Base-by-base conservation (phyloP, 1,140 invertebrate species). In the Cyphomyrmex costatus region DNA sequence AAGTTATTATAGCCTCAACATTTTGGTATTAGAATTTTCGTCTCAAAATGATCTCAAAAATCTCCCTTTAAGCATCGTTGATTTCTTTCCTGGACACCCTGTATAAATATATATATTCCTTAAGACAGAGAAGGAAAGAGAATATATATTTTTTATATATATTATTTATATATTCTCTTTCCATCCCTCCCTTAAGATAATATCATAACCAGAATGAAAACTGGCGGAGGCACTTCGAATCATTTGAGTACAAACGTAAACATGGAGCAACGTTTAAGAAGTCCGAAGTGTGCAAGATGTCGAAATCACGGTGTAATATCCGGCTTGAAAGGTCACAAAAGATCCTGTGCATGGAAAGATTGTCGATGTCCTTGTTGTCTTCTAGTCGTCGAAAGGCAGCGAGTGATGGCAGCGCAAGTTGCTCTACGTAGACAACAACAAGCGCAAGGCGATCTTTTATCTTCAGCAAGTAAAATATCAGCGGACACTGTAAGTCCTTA, bases 291-390 rank as follows among this genome's bases (percentile, higher is more conserved):
- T 93, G 98, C 98, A 0, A 95, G 98, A 10, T 99, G 98, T 91
- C 95, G 98, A 58, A 98, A 98, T 93, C 98, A 99, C 91, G 98
- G 98, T 0, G 97, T 98, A 10, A 98, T 98, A 86, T 98, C 98
- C 0, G 97, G 97, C 89, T 95, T 98, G 66, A 98, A 98, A 93
- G 98, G 98, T 16, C 98, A 99, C 94, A 98, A 98, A 92, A 96
- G 97, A 66, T 95, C 97, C 58, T 97, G 97, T 88, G 96, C 97
- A 0, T 98, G 97, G 97, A 96, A 96, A 74, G 97, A 98, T 90
- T 98, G 98, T 90, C 96, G 96, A 27, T 98, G 98, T 93, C 96
- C 97, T 51, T 98, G 98, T 88, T 98, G 98, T 92, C 96, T 98
- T 76, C 94, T 98, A n/a, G 98, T 98, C 10, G 97, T 98, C 1